Evolutionary conservation across 2,113 vertebrate species (phyloP).

Genomic region (Notarius quadriscutis): DNA sequence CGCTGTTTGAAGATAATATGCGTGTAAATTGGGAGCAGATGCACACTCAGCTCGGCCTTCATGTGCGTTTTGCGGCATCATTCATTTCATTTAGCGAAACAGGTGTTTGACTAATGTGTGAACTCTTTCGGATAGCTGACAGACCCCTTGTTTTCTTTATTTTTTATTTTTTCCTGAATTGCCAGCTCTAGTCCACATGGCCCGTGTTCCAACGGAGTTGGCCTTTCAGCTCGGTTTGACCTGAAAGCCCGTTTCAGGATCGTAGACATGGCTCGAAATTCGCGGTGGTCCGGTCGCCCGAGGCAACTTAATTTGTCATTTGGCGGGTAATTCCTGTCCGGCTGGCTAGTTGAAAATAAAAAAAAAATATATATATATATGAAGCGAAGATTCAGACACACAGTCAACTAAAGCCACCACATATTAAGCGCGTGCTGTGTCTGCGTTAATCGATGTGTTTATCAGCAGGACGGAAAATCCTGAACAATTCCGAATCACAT

Average conservation of each 20-base stretch:
- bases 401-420: too few relatives aligned
- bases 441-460: too few relatives aligned
- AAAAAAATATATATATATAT: too few relatives aligned
- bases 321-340: too few relatives aligned
- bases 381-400: too few relatives aligned
- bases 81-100: slow-evolving; percentile 24
- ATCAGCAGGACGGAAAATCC: too few relatives aligned
- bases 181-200: background rate
- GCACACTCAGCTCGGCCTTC: background rate
- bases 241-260: slow-evolving; percentile 30
- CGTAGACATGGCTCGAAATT: background rate
- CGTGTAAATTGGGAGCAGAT: slow-evolving; percentile 4
- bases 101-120: slow-evolving; percentile 32
- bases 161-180: background rate
- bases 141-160: background rate
- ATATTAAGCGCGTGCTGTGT: too few relatives aligned
- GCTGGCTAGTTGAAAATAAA: too few relatives aligned
- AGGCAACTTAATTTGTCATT: too few relatives aligned
- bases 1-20: background rate
- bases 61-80: background rate
- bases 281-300: too few relatives aligned
- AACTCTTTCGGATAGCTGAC: slow-evolving; percentile 34
- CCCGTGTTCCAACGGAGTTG: background rate
- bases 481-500: too few relatives aligned
- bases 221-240: slow-evolving; percentile 27